A percentile compares a stretch with the other conserved stretches of the same genome.
phyloP scores from a whole-genome alignment of 37 sponge, comb jelly and placozoan species.

The Spongilla lacustris region DNA sequence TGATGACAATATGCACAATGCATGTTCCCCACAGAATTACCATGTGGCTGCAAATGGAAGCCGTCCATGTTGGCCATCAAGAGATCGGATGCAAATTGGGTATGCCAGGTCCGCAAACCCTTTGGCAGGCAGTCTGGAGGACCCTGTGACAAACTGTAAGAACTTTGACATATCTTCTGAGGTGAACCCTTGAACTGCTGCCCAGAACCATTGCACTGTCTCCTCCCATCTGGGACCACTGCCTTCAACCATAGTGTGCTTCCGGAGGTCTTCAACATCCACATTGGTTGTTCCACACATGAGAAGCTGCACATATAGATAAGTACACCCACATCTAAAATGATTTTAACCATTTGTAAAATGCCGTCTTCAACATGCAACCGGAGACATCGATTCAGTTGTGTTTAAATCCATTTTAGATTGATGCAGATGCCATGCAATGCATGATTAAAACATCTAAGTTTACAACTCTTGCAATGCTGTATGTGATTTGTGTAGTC shows the following conservation, averaged over 20 bases:
- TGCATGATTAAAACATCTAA: no score
- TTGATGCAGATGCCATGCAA: no score
- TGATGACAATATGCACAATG: no score
- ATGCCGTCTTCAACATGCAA: no score
- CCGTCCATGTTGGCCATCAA: constrained; percentile 55
- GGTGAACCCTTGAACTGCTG: constrained; percentile 71
- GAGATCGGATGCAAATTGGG: constrained; percentile 62
- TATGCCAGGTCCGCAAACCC: constrained; percentile 84
- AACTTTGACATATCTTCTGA: constrained; percentile 87
- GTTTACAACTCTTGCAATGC: no score
- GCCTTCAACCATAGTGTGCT: constrained; percentile 52
- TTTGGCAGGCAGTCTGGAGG: constrained; percentile 89
- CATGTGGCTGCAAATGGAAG: constrained; percentile 92
- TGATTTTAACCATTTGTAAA: neutral
- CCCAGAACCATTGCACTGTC: constrained; percentile 88
- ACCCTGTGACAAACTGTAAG: constrained; percentile 88
- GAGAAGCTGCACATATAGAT: constrained; percentile 55
- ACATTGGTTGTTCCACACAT: constrained; percentile 86
- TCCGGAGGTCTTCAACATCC: constrained; percentile 65
- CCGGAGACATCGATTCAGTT: no score
- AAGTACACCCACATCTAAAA: neutral
- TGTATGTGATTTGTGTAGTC: no score
- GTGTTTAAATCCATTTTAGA: no score
- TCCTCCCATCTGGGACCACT: constrained; percentile 25
- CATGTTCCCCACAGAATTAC: constrained; percentile 54